Evolutionary conservation across 64 coral and sea anemone species (phyloP), one percentile per base, ranked within the genome.

Genomic region (Stichodactyla mertensii): DNA sequence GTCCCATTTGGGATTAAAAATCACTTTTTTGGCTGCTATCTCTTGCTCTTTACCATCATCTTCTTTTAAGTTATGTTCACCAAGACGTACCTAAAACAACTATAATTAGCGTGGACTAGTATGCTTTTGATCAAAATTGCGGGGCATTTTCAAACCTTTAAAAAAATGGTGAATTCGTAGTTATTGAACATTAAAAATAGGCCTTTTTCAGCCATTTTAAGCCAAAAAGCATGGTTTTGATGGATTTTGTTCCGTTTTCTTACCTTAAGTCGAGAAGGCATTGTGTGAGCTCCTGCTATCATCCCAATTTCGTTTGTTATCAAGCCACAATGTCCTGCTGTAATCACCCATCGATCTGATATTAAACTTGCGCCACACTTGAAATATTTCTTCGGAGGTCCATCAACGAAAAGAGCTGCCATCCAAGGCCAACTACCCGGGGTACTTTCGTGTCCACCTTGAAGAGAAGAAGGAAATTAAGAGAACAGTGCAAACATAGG

Each of bases 391-490:
- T 87, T 80, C 45, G 84, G 77, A 6, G 84, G 88, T 23, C 77
- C 83, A 19, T 86, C 83, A 16, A 86, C 84, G 87, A 93, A 93
- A 9, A 93, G 26, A 59, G 61, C 88, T 0, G 84, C 84, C 92
- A 93, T 93, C 92, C 92, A 93, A 13, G 92, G 92, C 92, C 92
- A 93, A 14, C 88, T 86, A 27, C 92, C 92, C 14, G 92, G 87
- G 12, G 62, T 57, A 70, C 87, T 83, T 54, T 93, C 83, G 5
- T 89, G 83, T 19, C 92, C 92, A 22, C 92, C 92, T 60, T 52
- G 22, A 82, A 22, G 62, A n/a, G 22, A n/a, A 52, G 4, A 51
- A 52, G 10, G 9, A 51, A 81, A 8, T 5, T 22, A 22, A 61
- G 1, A 13, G 7, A 20, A 22, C 13, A 10, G 24, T 12, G 23